Evolutionary conservation across 2,888 invertebrate species (phyloP), one percentile per base, ranked within the genome.

Genomic region (Synergus japonicus): DNA sequence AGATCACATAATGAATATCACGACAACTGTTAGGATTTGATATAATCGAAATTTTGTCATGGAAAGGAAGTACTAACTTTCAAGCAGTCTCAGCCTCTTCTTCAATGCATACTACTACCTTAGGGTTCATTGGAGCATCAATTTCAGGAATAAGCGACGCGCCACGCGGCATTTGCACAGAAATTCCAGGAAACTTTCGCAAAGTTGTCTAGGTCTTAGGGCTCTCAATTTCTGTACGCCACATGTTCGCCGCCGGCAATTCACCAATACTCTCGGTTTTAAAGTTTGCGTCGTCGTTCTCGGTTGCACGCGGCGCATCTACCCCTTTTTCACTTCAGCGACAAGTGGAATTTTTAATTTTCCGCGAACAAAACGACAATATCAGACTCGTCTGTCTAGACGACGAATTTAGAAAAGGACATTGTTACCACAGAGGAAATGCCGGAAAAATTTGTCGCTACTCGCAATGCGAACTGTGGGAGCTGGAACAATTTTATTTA

Each of bases 131-230:
- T 78, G 83, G 80, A 84, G 86, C 88, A 88, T 88, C 88, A 87
- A 88, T 88, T 87, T 86, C 85, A 84, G 85, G 82, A 87, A 87
- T 86, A 87, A 84, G 86, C 84, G 86, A 85, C 82, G 86, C 86
- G 81, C 85, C 84, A 84, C 83, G 82, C 83, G 83, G 82, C 85
- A 87, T 87, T 87, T 85, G 85, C 86, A 82, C 82, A 82, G 82
- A 79, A 84, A 84, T 85, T 82, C 83, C 83, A 63, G 76, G 83
- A 81, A 85, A 87, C 85, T 86, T 85, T 85, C 84, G 85, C 83
- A 79, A 85, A 84, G 86, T 87, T 84, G 86, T 84, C 80, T 82
- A 85, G 83, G 84, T 86, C 87, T 86, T 86, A 84, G 80, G 78
- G 85, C 80, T 86, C 85, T 88, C 86, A 87, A 87, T 88, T 88